A percentile compares a stretch with the other conserved stretches of the same genome.
phyloP scores from a whole-genome alignment of 2,888 invertebrate genomes.

The Oeneis ivallda region DNA sequence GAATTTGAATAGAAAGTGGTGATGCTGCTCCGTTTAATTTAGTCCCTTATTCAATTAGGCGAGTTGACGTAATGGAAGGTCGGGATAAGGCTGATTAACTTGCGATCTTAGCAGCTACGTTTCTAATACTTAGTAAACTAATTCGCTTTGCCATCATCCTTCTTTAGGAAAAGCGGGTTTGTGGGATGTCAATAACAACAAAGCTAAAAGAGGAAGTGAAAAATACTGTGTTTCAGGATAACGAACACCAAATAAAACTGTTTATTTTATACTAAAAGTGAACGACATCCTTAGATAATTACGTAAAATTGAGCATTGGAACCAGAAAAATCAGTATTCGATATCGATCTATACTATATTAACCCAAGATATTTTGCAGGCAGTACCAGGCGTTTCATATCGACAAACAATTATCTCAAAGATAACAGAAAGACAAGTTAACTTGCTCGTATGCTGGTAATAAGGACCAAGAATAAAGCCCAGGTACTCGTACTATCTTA shows the following conservation, averaged over 20 bases:
- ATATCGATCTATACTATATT: slow-evolving; percentile 33
- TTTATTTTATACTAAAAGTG: neutral
- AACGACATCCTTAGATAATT: neutral
- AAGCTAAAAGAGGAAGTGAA: neutral
- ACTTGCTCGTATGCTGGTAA: slow-evolving; percentile 70
- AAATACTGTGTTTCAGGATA: neutral
- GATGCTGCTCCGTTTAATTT: slow-evolving; percentile 71
- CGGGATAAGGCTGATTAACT: slow-evolving; percentile 76
- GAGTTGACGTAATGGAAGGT: slow-evolving; percentile 73
- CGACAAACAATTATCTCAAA: slow-evolving; percentile 70
- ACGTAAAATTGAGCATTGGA: slow-evolving; percentile 14
- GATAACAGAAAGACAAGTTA: slow-evolving; percentile 77
- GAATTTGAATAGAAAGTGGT: slow-evolving; percentile 80
- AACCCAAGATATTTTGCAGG: slow-evolving; percentile 38
- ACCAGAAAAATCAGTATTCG: slow-evolving; percentile 27
- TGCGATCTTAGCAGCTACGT: slow-evolving; percentile 58
- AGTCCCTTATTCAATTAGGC: slow-evolving; percentile 78
- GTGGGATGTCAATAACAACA: neutral
- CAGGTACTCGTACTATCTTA: slow-evolving; percentile 69
- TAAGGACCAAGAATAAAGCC: slow-evolving; percentile 67
- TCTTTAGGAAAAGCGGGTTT: neutral
- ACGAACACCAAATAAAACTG: neutral
- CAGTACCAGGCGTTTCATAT: slow-evolving; percentile 58
- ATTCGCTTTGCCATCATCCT: slow-evolving; percentile 3
- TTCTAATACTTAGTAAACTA: slow-evolving; percentile 18